Conservation (phyloP, 2,797 vertebrate genomes). For the Poecilia wingei region DNA sequence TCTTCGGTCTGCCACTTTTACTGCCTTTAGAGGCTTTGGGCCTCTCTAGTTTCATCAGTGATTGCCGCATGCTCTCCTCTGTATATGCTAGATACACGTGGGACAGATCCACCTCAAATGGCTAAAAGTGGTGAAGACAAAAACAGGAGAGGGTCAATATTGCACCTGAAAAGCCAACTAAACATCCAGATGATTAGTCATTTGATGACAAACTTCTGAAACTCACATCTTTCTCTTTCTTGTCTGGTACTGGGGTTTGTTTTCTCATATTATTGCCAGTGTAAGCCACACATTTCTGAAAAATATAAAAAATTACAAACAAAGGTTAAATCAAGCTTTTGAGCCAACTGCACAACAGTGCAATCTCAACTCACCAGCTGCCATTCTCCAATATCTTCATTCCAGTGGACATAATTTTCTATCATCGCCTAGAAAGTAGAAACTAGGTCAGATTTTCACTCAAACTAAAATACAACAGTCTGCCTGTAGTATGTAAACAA, state of each 20-base stretch:
- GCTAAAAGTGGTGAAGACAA: conserved; percentile 74
- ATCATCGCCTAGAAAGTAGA: conserved; percentile 91
- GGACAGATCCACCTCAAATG: conserved; percentile 97
- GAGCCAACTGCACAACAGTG: background rate
- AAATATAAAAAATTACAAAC: conserved; percentile 39
- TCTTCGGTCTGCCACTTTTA: conserved; percentile 90
- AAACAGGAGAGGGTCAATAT: conserved; percentile 5
- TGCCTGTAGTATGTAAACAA: background rate
- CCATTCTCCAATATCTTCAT: conserved; percentile 99
- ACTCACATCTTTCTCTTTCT: conserved; percentile 98
- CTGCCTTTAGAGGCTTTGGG: conserved; percentile 92
- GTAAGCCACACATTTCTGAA: conserved; percentile 98
- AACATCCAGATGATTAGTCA: background rate
- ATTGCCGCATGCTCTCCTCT: conserved; percentile 96
- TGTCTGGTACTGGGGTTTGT: conserved; percentile 94
- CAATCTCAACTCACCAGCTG: conserved; percentile 87
- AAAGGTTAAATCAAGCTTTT: background rate
- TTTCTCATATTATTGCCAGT: conserved; percentile 99
- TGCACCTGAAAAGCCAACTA: background rate
- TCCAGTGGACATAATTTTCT: conserved; percentile 99
- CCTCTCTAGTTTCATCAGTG: conserved; percentile 94
- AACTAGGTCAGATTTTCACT: background rate
- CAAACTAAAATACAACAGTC: background rate
- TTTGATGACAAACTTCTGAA: conserved; percentile 1
- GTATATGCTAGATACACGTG: conserved; percentile 97